phyloP scores from a whole-genome alignment of 2,888 invertebrate genomes.

The Camponotus fellah region DNA sequence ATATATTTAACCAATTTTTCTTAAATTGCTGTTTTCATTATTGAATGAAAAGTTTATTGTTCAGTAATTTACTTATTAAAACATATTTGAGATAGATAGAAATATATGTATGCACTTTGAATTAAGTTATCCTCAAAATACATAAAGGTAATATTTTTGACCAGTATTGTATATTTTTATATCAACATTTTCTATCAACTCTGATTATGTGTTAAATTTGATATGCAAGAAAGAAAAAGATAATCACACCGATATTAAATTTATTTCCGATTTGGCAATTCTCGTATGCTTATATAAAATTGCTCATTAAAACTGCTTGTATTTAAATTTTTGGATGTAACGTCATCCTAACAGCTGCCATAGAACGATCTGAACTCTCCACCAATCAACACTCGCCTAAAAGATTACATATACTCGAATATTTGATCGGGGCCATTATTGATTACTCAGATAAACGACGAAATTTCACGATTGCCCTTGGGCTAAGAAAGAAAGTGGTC shows the following conservation, averaged over 20 bases:
- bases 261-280: slow-evolving; percentile 14
- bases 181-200: slow-evolving; percentile 12
- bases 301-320: slow-evolving; percentile 4
- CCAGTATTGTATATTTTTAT: background rate
- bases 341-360: too few relatives aligned
- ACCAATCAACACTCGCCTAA: background rate
- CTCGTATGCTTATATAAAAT: background rate
- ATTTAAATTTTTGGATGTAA: background rate
- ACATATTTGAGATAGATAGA: too few relatives aligned
- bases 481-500: slow-evolving; percentile 62
- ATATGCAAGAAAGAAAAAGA: slow-evolving; percentile 16
- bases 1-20: too few relatives aligned
- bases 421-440: slow-evolving; percentile 2
- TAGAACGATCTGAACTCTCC: background rate
- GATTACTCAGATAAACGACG: slow-evolving; percentile 16
- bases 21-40: too few relatives aligned
- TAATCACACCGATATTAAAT: background rate
- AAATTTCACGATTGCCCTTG: slow-evolving; percentile 24
- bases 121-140: too few relatives aligned
- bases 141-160: too few relatives aligned
- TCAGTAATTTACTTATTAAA: too few relatives aligned
- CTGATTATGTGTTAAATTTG: slow-evolving; percentile 26
- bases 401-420: background rate
- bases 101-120: too few relatives aligned
- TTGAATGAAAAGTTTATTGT: too few relatives aligned